Evolutionary conservation across 2,888 invertebrate species (phyloP).

Genomic region (Phengaris arion): DNA sequence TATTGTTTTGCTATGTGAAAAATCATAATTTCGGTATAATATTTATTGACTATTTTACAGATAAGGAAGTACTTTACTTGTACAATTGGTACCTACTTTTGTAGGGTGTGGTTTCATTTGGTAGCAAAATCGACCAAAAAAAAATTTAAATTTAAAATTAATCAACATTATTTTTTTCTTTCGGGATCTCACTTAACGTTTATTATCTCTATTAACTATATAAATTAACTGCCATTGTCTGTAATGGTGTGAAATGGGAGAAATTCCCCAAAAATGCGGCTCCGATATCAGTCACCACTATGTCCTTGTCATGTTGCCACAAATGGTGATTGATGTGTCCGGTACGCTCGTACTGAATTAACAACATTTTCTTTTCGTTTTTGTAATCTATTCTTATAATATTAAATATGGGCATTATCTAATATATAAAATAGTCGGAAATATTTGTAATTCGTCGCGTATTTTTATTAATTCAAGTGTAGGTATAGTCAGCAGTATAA

Average conservation of each 20-base stretch:
- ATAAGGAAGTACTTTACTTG: background rate
- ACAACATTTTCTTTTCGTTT: background rate
- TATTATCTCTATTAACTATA: conserved; percentile 3
- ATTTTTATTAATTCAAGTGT: background rate
- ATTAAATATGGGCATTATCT: background rate
- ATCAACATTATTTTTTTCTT: background rate
- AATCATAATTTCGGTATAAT: too few species aligned
- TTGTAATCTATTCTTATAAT: background rate
- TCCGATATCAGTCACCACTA: conserved; percentile 6
- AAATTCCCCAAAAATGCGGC: background rate
- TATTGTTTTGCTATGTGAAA: too few species aligned
- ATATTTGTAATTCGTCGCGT: background rate
- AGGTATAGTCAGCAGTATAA: background rate
- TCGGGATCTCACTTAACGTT: background rate
- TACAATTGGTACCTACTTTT: too few species aligned
- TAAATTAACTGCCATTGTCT: background rate
- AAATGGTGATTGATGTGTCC: conserved; percentile 10
- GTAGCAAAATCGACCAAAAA: too few species aligned
- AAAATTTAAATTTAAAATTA: background rate
- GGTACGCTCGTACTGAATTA: background rate
- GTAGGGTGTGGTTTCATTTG: too few species aligned
- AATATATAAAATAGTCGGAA: background rate
- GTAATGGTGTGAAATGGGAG: conserved; percentile 10
- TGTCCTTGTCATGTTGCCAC: conserved; percentile 8
- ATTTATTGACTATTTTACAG: background rate